Evolutionary conservation across 2,113 vertebrate species (phyloP), one percentile per base, ranked within the genome.

Genomic region (Dicentrarchus labrax): DNA sequence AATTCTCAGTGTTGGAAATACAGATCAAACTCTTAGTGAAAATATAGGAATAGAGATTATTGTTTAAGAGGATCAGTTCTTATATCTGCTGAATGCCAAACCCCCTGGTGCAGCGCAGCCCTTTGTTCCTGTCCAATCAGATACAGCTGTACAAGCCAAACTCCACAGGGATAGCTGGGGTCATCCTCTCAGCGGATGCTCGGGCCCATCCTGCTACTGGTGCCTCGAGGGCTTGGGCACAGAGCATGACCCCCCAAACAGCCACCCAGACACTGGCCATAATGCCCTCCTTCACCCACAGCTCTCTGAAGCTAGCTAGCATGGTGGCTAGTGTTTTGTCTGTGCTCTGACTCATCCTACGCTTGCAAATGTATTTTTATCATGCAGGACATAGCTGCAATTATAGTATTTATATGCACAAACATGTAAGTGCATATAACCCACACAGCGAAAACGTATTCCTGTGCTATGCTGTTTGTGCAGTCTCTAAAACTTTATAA

Each of bases 131-230:
- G 80, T 88, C 93, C 94, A 91, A 94, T 82, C 91, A 91, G 88
- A 89, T 87, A 83, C 93, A 94, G 94, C 93, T 94, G 93, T 92
- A 83, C 90, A 94, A 95, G 94, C 93, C 89, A 73, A 87, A 76
- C 88, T 83, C 90, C 70, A 76, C 78, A 84, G 89, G 93, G 93
- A 95, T 83, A 91, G 88, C 77, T 56, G 67, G 81, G 94, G 93
- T 95, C 93, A 93, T 94, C 82, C 91, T 93, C 93, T 87, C 89
- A 92, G 90, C 88, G 92, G 92, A 93, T 94, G 89, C 92, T 90
- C 17, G 6, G 82, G 88, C 84, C 86, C 93, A 92, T 94, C 92
- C 92, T 95, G 93, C 94, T 94, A 90, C 94, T 94, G 90, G 87
- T 86, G 89, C 89, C 95, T 93, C 3, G 76, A 92, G 94, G 95